Conservation (phyloP, 2,888 invertebrate species). For the Watsonalla cultraria region DNA sequence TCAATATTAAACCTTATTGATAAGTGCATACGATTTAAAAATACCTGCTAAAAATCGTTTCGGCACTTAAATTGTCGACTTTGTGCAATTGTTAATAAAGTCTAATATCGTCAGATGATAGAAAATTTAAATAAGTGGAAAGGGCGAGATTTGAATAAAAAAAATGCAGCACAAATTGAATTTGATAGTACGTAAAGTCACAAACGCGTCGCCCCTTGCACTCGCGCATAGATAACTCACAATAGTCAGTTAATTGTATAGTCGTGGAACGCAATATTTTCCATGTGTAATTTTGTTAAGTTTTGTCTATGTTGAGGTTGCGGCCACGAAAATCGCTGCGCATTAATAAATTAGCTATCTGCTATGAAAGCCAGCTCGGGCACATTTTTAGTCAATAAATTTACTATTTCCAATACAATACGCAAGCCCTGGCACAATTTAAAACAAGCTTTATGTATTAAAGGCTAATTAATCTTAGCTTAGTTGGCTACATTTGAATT, state of each 20-base stretch:
- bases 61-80: not conserved
- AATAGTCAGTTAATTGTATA: constrained; percentile 68
- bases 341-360: not conserved
- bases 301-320: constrained; percentile 39
- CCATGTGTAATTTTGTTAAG: constrained; percentile 64
- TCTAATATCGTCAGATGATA: not conserved
- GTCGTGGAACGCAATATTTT: constrained; percentile 64
- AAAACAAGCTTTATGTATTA: too few species aligned
- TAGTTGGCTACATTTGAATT: too few species aligned
- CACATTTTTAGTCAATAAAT: too few species aligned
- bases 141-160: not conserved
- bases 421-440: too few species aligned
- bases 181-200: constrained; percentile 11
- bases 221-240: constrained; percentile 43
- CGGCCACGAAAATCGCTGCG: constrained; percentile 12
- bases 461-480: too few species aligned
- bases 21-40: constrained; percentile 6
- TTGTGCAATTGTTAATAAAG: not conserved
- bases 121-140: not conserved
- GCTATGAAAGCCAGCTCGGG: too few species aligned
- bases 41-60: constrained; percentile 2
- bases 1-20: not conserved
- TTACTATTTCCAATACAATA: too few species aligned
- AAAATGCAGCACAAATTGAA: not conserved
- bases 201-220: constrained; percentile 31